Conservation (phyloP, 2,797 vertebrate genomes). For the Gymnoscopelus microlampas region DNA sequence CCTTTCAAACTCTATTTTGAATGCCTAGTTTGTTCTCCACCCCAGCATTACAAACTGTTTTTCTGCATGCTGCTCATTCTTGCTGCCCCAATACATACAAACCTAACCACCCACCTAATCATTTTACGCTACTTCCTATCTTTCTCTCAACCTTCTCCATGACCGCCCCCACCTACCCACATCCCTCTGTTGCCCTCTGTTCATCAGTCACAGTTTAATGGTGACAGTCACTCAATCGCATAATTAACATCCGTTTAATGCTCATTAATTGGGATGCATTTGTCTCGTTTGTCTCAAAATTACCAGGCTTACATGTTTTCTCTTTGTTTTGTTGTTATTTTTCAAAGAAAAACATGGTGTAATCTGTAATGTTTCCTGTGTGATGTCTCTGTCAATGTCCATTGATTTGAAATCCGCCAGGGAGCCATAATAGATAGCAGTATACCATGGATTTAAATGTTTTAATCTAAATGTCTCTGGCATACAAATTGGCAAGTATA, state of each 20-base stretch:
- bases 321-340: constrained; percentile 32
- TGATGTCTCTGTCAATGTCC: constrained; percentile 69
- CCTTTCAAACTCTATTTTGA: constrained; percentile 36
- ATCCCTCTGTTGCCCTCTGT: constrained; percentile 37
- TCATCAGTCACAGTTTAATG: constrained; percentile 78
- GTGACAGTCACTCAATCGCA: constrained; percentile 83
- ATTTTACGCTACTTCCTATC: not conserved
- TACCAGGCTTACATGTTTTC: constrained; percentile 50
- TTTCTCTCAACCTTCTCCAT: constrained; percentile 33
- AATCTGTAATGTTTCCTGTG: constrained; percentile 56
- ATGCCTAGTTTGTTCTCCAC: too few species aligned
- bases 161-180: constrained; percentile 8
- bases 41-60: too few species aligned
- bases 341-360: constrained; percentile 70
- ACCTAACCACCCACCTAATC: not conserved
- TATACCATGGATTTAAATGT: constrained; percentile 7
- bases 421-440: constrained; percentile 31
- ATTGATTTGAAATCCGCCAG: constrained; percentile 69
- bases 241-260: constrained; percentile 84
- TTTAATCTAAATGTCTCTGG: constrained; percentile 6
- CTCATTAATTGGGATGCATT: constrained; percentile 80
- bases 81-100: not conserved
- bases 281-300: constrained; percentile 82
- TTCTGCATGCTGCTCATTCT: not conserved
- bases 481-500: too few species aligned